A percentile compares a stretch with the other conserved stretches of the same genome.
These are phyloP conservation scores for Cryptops parisi DNA, from an alignment of 2,888 invertebrate genomes.

Conservation along the genomic window DNA sequence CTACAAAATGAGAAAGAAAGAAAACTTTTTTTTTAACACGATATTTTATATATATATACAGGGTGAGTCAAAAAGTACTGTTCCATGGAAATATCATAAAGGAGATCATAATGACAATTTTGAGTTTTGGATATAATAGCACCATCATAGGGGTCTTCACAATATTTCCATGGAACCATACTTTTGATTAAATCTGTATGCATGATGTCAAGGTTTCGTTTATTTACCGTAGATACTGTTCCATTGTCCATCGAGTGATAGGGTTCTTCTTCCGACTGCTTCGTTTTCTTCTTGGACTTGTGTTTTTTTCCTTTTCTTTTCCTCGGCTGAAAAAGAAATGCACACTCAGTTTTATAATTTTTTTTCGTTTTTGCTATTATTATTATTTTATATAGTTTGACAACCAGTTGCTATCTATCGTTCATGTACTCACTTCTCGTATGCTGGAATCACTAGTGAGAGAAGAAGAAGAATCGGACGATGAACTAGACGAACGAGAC, in stretches of 20 bases:
- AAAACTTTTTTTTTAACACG: too few species aligned
- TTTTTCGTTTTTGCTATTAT: background rate
- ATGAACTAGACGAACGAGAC: constrained; percentile 19
- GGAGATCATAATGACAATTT: too few species aligned
- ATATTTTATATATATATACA: too few species aligned
- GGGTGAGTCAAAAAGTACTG: too few species aligned
- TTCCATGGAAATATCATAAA: too few species aligned
- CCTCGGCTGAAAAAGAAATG: background rate
- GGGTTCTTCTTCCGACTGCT: constrained; percentile 3
- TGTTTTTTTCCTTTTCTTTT: background rate
- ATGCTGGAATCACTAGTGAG: constrained; percentile 10
- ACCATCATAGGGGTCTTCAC: too few species aligned
- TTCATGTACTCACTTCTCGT: background rate
- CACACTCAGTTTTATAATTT: background rate
- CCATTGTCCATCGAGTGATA: constrained; percentile 6
- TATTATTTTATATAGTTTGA: background rate
- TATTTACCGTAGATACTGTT: too few species aligned
- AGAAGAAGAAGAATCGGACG: constrained; percentile 18
- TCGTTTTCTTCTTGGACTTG: constrained; percentile 1
- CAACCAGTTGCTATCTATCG: constrained; percentile 1
- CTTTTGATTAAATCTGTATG: too few species aligned
- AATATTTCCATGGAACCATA: too few species aligned
- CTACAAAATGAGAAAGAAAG: too few species aligned
- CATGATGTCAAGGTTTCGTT: too few species aligned
- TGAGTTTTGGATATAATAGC: too few species aligned